Conservation (phyloP, 2,888 invertebrate species). For the Notocelia uddmanniana region DNA sequence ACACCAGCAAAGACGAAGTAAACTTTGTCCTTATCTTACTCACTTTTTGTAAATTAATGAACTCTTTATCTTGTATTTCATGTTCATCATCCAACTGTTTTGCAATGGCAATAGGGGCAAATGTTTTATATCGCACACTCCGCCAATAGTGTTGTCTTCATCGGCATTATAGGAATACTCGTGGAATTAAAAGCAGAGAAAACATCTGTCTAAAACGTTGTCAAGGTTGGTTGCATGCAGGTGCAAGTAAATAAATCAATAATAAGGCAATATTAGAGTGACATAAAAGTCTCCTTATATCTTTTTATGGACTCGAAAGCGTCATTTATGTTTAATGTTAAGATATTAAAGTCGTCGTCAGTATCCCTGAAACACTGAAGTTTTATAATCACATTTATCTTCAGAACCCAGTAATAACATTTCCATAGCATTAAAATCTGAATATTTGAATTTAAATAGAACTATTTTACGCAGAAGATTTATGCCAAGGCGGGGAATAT, state of each 20-base stretch:
- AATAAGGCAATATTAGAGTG: neutral
- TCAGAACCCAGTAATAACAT: slow-evolving; percentile 22
- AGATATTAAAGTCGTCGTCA: slow-evolving; percentile 8
- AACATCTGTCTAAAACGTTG: neutral
- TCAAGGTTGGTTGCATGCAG: neutral
- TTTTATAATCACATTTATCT: slow-evolving; percentile 35
- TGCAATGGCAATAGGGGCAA: too few species aligned
- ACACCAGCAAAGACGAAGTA: too few species aligned
- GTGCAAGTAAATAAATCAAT: neutral
- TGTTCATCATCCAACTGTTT: too few species aligned
- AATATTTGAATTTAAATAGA: slow-evolving; percentile 36
- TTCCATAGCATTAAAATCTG: slow-evolving; percentile 33
- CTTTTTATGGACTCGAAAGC: neutral
- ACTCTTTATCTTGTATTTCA: too few species aligned
- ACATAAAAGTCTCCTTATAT: neutral
- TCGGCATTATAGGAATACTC: too few species aligned
- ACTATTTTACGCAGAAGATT: slow-evolving; percentile 41
- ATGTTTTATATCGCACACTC: too few species aligned
- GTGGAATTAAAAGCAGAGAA: too few species aligned
- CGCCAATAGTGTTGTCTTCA: too few species aligned
- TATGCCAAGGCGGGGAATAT: slow-evolving; percentile 30
- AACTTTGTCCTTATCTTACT: too few species aligned
- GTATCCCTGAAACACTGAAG: slow-evolving; percentile 15
- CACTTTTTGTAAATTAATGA: too few species aligned
- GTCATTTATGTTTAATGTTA: neutral